These are phyloP conservation scores for Lepus europaeus DNA, from an alignment of 2,113 vertebrate genomes.

Conservation along the genomic window DNA sequence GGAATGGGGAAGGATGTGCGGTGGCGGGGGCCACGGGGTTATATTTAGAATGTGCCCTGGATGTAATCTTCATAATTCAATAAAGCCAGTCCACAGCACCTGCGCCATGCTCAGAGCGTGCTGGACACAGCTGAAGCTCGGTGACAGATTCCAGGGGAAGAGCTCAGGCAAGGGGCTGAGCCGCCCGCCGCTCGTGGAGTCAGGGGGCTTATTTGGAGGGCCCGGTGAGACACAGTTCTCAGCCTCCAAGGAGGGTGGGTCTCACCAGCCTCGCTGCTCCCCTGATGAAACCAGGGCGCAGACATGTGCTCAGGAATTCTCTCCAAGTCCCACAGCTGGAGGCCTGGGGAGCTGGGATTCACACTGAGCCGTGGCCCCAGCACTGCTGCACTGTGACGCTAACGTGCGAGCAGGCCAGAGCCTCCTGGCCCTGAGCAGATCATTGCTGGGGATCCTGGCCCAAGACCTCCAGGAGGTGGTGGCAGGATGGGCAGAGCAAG, in stretches of 20 bases:
- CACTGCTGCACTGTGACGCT: not conserved
- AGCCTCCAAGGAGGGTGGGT: not conserved
- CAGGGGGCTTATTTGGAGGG: not conserved
- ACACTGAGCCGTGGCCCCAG: not conserved
- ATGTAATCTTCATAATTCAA: slow-evolving; percentile 45
- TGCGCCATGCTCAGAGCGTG: not conserved
- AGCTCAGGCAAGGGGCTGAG: not conserved
- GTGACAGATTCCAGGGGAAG: not conserved
- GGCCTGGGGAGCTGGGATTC: not conserved
- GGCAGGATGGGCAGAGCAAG: not conserved
- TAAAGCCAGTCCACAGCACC: not conserved
- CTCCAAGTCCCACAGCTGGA: not conserved
- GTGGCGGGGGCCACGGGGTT: not conserved
- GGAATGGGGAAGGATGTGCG: slow-evolving; percentile 67
- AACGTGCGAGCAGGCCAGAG: not conserved
- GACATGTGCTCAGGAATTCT: not conserved
- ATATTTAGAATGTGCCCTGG: slow-evolving; percentile 58
- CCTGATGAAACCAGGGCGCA: not conserved
- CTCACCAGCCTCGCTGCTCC: not conserved
- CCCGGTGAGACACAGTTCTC: not conserved
- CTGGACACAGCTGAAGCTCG: not conserved
- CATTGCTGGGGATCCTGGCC: not conserved
- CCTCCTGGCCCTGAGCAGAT: not conserved
- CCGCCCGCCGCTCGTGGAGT: not conserved
- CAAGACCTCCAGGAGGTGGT: not conserved